Evolutionary conservation across 1,140 invertebrate species (phyloP).

Genomic region (Platyscapa corneri): DNA sequence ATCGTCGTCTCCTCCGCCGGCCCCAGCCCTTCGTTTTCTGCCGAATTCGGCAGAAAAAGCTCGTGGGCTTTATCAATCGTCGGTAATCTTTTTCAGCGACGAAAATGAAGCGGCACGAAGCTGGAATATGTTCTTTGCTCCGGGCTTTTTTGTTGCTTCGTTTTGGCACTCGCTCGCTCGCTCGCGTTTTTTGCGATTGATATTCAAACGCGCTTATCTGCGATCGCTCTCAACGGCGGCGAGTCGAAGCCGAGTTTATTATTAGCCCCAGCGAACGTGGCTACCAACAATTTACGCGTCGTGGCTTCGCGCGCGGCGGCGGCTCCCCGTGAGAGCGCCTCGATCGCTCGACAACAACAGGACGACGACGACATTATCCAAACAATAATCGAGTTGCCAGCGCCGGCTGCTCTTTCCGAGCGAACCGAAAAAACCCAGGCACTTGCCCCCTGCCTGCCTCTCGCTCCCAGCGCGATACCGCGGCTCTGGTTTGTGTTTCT

Average conservation of each 20-base stretch:
- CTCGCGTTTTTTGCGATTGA: slow-evolving; percentile 16
- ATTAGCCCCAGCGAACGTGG: background rate
- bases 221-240: background rate
- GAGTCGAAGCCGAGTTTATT: background rate
- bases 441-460: no score
- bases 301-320: no score
- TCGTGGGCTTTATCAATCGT: slow-evolving; percentile 29
- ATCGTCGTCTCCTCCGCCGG: no score
- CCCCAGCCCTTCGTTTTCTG: background rate
- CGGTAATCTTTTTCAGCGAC: slow-evolving; percentile 16
- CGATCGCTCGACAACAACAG: no score
- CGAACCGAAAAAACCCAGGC: background rate
- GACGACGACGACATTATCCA: no score
- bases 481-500: slow-evolving; percentile 37
- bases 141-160: no score
- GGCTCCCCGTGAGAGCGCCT: no score
- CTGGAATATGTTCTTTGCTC: background rate
- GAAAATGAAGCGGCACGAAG: slow-evolving; percentile 31
- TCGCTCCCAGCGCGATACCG: background rate
- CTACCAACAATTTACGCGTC: no score
- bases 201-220: background rate
- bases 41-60: slow-evolving; percentile 9
- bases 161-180: background rate
- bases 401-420: background rate
- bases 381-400: no score